Conservation (phyloP, 2,888 invertebrate genomes). For the Idaea biselata region DNA sequence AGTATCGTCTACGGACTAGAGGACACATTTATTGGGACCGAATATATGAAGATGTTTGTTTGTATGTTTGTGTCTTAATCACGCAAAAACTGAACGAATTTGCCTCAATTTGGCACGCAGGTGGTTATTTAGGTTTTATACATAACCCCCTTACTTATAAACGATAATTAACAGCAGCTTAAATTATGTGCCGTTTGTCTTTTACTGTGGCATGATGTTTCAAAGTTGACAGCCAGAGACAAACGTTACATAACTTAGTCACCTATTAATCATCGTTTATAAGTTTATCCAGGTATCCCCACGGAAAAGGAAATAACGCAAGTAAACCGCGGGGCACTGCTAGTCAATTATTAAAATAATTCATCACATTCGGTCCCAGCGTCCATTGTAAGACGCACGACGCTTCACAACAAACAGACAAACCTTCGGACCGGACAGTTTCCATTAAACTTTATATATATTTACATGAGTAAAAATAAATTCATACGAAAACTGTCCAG, state of each 20-base stretch:
- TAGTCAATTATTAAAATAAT: background rate
- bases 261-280: too few species aligned
- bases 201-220: too few species aligned
- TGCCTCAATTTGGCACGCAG: too few species aligned
- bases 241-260: too few species aligned
- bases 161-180: too few species aligned
- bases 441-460: slow-evolving; percentile 14
- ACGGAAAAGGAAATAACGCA: background rate
- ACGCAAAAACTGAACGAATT: too few species aligned
- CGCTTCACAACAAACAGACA: slow-evolving; percentile 29
- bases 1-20: slow-evolving; percentile 61
- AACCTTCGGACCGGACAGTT: slow-evolving; percentile 18
- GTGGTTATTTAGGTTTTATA: too few species aligned
- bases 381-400: slow-evolving; percentile 47
- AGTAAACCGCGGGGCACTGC: background rate
- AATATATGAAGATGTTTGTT: slow-evolving; percentile 12
- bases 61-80: too few species aligned
- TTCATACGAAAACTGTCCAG: slow-evolving; percentile 20
- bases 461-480: slow-evolving; percentile 13
- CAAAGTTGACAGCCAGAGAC: too few species aligned
- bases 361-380: slow-evolving; percentile 21
- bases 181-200: too few species aligned
- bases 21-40: slow-evolving; percentile 37
- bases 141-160: too few species aligned
- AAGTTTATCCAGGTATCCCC: too few species aligned